Percentiles rank a stretch among this genome's conserved stretches.
These are phyloP conservation scores for Euura lappo DNA, from an alignment of 1,140 invertebrate genomes.

Conservation along the genomic window DNA sequence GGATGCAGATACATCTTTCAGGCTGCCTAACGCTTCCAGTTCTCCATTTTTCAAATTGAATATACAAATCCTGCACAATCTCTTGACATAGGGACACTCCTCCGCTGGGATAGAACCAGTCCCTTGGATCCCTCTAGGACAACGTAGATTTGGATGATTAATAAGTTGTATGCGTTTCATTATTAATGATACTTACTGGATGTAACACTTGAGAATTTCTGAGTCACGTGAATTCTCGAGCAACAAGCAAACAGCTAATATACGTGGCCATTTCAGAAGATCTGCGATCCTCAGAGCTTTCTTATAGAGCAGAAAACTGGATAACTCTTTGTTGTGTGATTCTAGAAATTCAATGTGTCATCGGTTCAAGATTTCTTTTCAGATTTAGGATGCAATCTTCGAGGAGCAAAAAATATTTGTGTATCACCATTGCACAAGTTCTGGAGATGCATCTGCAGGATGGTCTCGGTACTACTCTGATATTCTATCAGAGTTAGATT, in stretches of 20 bases:
- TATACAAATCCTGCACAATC: not conserved
- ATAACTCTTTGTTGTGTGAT: constrained; percentile 5
- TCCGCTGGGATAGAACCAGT: not conserved
- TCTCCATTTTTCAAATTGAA: not conserved
- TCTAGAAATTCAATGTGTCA: not conserved
- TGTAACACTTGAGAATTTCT: constrained; percentile 29
- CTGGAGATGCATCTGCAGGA: constrained; percentile 34
- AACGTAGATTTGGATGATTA: no score
- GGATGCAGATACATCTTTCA: not conserved
- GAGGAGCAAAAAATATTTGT: no score
- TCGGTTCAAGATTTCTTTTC: no score
- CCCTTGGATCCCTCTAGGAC: not conserved
- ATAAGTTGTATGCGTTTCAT: no score
- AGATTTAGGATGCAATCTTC: no score
- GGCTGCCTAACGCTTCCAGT: not conserved
- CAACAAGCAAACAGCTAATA: constrained; percentile 31
- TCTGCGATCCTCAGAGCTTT: constrained; percentile 34
- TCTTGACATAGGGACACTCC: not conserved
- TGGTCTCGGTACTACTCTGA: constrained; percentile 28
- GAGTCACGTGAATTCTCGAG: constrained; percentile 26
- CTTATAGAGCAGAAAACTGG: constrained; percentile 12
- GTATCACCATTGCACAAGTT: constrained; percentile 30
- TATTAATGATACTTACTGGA: constrained; percentile 24
- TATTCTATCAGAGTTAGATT: constrained; percentile 31
- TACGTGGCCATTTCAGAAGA: constrained; percentile 31